phyloP scores from a whole-genome alignment of 2,113 vertebrate species.

The Lathamus discolor region DNA sequence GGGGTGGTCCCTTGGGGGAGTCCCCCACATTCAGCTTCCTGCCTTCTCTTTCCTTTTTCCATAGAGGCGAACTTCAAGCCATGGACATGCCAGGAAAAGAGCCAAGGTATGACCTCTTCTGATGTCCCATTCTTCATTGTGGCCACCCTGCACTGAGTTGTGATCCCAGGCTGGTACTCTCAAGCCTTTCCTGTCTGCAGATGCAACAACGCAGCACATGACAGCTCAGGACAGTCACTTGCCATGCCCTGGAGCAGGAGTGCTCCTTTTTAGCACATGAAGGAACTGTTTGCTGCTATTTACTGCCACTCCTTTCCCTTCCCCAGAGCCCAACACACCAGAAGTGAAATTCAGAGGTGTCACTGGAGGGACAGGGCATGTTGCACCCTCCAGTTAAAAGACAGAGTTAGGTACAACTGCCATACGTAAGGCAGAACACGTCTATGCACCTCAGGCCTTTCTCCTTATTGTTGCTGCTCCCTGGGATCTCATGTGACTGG shows the following conservation, averaged over 20 bases:
- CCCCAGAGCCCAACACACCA: not conserved
- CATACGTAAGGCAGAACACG: not conserved
- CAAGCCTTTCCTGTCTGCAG: not conserved
- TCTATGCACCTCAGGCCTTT: not conserved
- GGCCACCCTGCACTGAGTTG: fast-evolving
- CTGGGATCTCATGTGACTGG: not conserved
- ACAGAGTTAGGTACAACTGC: not conserved
- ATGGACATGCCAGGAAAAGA: constrained; percentile 94
- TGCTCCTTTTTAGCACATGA: not conserved
- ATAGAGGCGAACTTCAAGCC: constrained; percentile 88
- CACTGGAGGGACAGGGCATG: not conserved
- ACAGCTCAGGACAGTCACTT: not conserved
- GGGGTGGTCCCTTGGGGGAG: not conserved
- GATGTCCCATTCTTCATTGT: not conserved
- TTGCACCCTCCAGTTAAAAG: not conserved
- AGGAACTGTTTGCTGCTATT: not conserved
- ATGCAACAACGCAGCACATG: fast-evolving
- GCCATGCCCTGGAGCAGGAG: not conserved
- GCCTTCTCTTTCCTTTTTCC: constrained; percentile 33
- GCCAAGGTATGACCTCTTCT: constrained; percentile 84
- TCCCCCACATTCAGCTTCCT: not conserved
- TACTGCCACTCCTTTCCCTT: not conserved
- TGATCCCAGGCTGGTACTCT: not conserved
- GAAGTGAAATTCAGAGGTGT: not conserved
- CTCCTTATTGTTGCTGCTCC: not conserved